Conservation (phyloP, 1,140 invertebrate species). For the Drosophila grimshawi region DNA sequence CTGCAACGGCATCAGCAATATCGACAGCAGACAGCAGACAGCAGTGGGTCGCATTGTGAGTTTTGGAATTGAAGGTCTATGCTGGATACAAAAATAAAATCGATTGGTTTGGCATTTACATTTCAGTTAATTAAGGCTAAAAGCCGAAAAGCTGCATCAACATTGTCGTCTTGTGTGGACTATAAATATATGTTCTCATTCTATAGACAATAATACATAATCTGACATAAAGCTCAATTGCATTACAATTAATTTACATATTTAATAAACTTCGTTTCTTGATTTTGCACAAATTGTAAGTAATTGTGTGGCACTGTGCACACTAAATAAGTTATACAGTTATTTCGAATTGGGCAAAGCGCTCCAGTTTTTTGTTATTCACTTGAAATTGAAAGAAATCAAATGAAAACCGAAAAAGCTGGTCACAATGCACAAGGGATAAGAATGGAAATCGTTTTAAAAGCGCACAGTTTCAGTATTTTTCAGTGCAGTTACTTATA, state of each 20-base stretch:
- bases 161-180: neutral
- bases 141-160: constrained; percentile 4
- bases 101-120: constrained; percentile 23
- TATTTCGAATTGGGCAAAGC: constrained; percentile 19
- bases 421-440: constrained; percentile 11
- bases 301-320: constrained; percentile 41
- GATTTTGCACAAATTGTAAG: neutral
- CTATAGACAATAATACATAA: neutral
- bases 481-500: constrained; percentile 28
- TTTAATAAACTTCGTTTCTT: neutral
- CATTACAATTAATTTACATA: neutral
- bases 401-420: constrained; percentile 35
- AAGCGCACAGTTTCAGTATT: constrained; percentile 48
- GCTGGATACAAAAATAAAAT: constrained; percentile 8
- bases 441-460: constrained; percentile 58
- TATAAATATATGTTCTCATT: too few species aligned
- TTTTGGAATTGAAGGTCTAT: neutral
- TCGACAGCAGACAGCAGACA: constrained; percentile 15
- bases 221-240: constrained; percentile 1
- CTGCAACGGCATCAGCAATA: constrained; percentile 28
- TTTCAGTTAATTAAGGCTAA: constrained; percentile 14
- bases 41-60: neutral
- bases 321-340: constrained; percentile 10
- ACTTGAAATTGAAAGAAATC: constrained; percentile 45
- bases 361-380: constrained; percentile 13